These are phyloP conservation scores for Vandiemenella viatica DNA, from an alignment of 2,888 invertebrate species.

Conservation along the genomic window DNA sequence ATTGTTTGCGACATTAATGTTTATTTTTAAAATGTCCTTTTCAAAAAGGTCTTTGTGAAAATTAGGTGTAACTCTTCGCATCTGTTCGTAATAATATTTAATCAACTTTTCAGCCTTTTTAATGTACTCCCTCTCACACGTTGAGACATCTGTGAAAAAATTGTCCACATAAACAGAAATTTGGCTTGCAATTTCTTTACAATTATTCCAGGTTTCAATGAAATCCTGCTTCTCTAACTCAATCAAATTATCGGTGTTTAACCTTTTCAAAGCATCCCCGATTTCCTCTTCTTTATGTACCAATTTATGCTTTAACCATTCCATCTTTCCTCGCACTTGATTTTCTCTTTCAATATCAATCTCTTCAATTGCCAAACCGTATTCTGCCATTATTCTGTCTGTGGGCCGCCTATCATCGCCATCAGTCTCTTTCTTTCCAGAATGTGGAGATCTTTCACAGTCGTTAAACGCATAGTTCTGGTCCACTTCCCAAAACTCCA, in stretches of 20 bases:
- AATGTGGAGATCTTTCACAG: no score
- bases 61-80: neutral
- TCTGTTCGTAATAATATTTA: neutral
- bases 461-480: no score
- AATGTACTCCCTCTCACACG: neutral
- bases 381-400: neutral
- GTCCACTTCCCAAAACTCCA: no score
- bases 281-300: neutral
- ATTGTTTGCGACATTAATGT: neutral
- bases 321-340: neutral
- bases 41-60: neutral
- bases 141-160: neutral
- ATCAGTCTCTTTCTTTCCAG: no score
- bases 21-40: neutral
- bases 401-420: no score
- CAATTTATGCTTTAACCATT: neutral
- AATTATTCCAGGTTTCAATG: neutral
- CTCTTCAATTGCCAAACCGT: neutral
- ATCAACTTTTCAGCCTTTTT: neutral
- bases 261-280: neutral
- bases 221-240: neutral
- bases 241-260: neutral
- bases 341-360: neutral
- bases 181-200: neutral
- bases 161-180: neutral